A percentile compares a stretch with the other conserved stretches of the same genome.
Evolutionary conservation across 2,888 invertebrate species (phyloP).

Genomic region (Lasioglossum figueresi): DNA sequence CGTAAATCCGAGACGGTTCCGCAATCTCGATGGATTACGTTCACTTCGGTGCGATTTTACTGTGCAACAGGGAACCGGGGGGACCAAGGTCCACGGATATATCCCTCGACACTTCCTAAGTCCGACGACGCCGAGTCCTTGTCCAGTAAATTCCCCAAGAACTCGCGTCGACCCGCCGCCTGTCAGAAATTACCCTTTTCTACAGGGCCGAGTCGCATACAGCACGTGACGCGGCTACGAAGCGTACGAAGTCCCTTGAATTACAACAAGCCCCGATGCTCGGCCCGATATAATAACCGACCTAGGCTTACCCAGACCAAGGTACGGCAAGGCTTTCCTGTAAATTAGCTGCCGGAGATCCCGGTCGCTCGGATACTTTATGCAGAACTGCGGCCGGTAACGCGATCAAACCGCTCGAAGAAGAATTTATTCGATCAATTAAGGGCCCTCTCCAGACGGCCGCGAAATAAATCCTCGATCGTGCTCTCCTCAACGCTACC

Average conservation of each 20-base stretch:
- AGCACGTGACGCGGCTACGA: constrained; percentile 36
- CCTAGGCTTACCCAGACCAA: not conserved
- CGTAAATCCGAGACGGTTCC: constrained; percentile 66
- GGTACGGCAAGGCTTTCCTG: not conserved
- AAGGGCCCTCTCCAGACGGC: not conserved
- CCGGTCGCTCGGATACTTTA: not conserved
- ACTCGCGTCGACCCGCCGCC: not conserved
- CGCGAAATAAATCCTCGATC: not conserved
- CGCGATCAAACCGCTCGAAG: not conserved
- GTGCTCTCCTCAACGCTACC: not conserved
- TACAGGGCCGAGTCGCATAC: not conserved
- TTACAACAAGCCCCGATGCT: constrained; percentile 11
- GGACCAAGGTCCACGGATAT: constrained; percentile 24
- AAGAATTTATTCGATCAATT: constrained; percentile 11
- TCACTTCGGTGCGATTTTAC: constrained; percentile 66
- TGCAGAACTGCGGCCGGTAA: not conserved
- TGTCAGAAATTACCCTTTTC: constrained; percentile 9
- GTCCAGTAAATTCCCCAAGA: constrained; percentile 61
- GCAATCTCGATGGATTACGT: constrained; percentile 73
- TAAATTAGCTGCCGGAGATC: constrained; percentile 1
- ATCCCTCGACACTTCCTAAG: constrained; percentile 55
- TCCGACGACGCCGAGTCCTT: constrained; percentile 47
- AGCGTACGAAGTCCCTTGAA: constrained; percentile 41
- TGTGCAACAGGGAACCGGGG: constrained; percentile 54
- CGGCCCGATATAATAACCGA: constrained; percentile 14